Percentiles rank a stretch among this genome's conserved stretches.
phyloP scores from a whole-genome alignment of 1,140 invertebrate species.

The Drosophila bocki region DNA sequence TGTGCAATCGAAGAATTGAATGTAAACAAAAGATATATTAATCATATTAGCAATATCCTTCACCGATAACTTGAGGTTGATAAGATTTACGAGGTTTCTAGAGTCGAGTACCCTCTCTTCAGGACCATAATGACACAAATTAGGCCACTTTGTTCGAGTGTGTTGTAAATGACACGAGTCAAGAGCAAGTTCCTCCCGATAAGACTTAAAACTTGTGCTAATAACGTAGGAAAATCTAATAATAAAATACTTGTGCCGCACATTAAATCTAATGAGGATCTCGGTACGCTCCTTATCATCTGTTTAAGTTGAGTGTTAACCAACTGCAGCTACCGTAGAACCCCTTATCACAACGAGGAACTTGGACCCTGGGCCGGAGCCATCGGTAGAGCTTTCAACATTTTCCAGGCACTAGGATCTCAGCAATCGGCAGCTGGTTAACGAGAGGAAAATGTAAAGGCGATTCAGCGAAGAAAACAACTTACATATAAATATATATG shows the following conservation, averaged over 20 bases:
- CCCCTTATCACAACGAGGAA: conserved; percentile 47
- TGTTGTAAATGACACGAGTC: conserved; percentile 19
- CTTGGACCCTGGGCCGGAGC: conserved; percentile 44
- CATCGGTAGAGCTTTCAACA: conserved; percentile 45
- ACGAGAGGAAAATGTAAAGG: conserved; percentile 29
- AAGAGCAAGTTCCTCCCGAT: conserved; percentile 15
- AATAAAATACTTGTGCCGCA: conserved; percentile 54
- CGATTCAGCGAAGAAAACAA: conserved; percentile 6
- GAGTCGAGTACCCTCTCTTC: conserved; percentile 7
- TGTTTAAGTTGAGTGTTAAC: conserved; percentile 5
- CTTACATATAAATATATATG: conserved; percentile 18
- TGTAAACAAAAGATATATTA: conserved; percentile 36
- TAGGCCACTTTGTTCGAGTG: conserved; percentile 12
- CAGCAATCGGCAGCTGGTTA: conserved; percentile 40
- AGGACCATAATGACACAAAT: conserved; percentile 31
- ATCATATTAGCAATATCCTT: conserved; percentile 19
- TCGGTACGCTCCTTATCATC: conserved; percentile 45
- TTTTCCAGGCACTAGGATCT: conserved; percentile 61
- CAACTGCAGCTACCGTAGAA: conserved; percentile 26
- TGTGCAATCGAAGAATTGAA: conserved; percentile 22
- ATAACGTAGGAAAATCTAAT: conserved; percentile 36
- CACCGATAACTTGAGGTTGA: conserved; percentile 22
- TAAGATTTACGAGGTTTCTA: conserved; percentile 20
- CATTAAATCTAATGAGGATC: conserved; percentile 54
- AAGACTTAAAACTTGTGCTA: conserved; percentile 6